Evolutionary conservation across 2,113 vertebrate genomes (phyloP), one percentile per base, ranked within the genome.

Genomic region (Dinomys branickii): DNA sequence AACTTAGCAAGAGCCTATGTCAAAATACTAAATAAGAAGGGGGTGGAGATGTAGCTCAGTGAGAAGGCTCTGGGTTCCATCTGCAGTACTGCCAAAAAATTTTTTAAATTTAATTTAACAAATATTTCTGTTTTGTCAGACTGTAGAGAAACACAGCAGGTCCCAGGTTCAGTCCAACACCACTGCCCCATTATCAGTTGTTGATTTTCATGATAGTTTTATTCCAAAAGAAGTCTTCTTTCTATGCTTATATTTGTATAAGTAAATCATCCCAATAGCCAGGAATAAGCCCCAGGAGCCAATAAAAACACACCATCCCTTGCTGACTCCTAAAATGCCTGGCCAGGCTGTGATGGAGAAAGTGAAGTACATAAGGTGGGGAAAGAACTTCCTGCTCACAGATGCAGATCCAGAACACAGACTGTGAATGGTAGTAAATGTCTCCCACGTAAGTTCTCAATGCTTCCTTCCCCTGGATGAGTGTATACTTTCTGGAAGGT

Each of bases 371-470:
- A 11, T 11, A 33, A 88, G 28, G 16, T 82, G 26, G 3, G 7
- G 52, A 71, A 61, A 82, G 38, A 85, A 63, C 26, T 54, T 47
- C 41, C 28, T 54, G 30, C 75, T 91, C 38, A 33, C 41, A 35
- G 28, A 82, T 78, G 12, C 61, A 81, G 20, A n/a, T 61, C 33
- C 58, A 58, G 80, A 61, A 86, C 24, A 73, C 35, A 83, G 61
- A 33, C 61, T 75, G 10, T 61, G 77, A 80, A 80, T 78, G 65
- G 90, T 78, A 67, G 78, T 52, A 73, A 8, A 5, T n/a, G 26
- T 86, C 91, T 93, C 73, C 94, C 85, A 93, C 67, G 1, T 44
- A 30, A 56, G 12, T 63, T 86, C 91, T 75, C 88, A 17, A 35
- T 41, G 69, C 67, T 93, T 83, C 58, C 44, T 19, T 89, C 7